Conservation (phyloP, 2,888 invertebrate genomes). For the Harpalus rubripes region DNA sequence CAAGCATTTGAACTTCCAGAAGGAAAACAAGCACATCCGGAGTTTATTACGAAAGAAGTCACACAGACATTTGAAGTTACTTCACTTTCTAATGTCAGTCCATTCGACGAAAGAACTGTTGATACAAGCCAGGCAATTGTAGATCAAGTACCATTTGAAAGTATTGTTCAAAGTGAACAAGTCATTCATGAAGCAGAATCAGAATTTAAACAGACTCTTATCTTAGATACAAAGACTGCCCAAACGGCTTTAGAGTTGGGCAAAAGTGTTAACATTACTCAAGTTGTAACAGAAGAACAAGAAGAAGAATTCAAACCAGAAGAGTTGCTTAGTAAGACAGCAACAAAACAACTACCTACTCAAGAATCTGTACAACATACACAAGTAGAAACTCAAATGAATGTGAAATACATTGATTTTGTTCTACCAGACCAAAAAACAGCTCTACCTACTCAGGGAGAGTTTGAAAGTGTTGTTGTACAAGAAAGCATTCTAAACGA, state of each 20-base stretch:
- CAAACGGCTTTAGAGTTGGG: slow-evolving; percentile 72
- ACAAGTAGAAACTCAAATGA: slow-evolving; percentile 70
- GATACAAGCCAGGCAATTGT: slow-evolving; percentile 71
- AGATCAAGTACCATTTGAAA: slow-evolving; percentile 76
- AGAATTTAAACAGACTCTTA: slow-evolving; percentile 73
- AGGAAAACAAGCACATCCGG: slow-evolving; percentile 73
- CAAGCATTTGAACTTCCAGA: slow-evolving; percentile 70
- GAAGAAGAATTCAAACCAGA: slow-evolving; percentile 73
- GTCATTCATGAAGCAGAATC: slow-evolving; percentile 78
- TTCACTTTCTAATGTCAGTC: slow-evolving; percentile 71
- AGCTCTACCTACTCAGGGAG: slow-evolving; percentile 75
- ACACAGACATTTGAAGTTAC: slow-evolving; percentile 74
- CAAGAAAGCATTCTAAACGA: slow-evolving; percentile 78
- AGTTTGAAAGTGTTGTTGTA: slow-evolving; percentile 78
- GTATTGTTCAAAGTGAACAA: slow-evolving; percentile 76
- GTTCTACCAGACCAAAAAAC: slow-evolving; percentile 73
- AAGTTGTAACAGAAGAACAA: slow-evolving; percentile 75
- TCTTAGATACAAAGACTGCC: slow-evolving; percentile 75
- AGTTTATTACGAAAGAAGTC: slow-evolving; percentile 75
- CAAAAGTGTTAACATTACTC: slow-evolving; percentile 74
- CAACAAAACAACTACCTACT: slow-evolving; percentile 74
- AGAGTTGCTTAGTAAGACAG: slow-evolving; percentile 76
- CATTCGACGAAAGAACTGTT: slow-evolving; percentile 71
- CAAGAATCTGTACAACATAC: slow-evolving; percentile 71
- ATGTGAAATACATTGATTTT: slow-evolving; percentile 69